Evolutionary conservation across 1,140 invertebrate genomes (phyloP).

Genomic region (Sinonovacula constricta): DNA sequence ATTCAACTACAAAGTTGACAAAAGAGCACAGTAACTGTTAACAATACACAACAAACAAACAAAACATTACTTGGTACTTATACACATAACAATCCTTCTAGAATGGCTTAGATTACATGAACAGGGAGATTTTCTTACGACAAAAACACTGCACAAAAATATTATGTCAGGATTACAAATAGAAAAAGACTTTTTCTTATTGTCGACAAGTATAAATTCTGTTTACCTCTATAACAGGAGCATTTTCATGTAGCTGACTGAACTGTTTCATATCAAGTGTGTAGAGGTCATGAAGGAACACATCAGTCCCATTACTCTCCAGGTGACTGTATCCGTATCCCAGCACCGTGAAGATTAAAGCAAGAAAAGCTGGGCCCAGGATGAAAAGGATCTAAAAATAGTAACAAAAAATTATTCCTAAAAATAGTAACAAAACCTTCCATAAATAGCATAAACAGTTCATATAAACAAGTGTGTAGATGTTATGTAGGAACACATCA

Average conservation of each 20-base stretch:
- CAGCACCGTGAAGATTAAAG: constrained; percentile 65
- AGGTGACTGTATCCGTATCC: constrained; percentile 68
- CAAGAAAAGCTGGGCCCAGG: constrained; percentile 65
- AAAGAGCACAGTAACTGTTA: not conserved
- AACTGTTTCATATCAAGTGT: constrained; percentile 35
- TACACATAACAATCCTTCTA: too few species aligned
- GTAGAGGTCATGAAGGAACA: constrained; percentile 59
- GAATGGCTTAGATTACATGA: too few species aligned
- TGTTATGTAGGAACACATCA: too few species aligned
- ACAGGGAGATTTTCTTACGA: too few species aligned
- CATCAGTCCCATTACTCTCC: constrained; percentile 52
- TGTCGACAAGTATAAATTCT: too few species aligned
- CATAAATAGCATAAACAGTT: too few species aligned
- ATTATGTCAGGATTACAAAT: too few species aligned
- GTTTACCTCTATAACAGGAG: constrained; percentile 22
- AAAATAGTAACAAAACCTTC: too few species aligned
- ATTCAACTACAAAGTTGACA: not conserved
- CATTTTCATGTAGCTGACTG: constrained; percentile 31
- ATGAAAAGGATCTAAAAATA: constrained; percentile 72
- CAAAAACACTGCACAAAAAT: too few species aligned
- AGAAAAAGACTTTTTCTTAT: too few species aligned
- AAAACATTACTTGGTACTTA: too few species aligned
- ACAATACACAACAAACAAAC: not conserved
- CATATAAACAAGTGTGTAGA: too few species aligned
- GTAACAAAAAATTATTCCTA: constrained; percentile 19